Evolutionary conservation across 2,888 invertebrate genomes (phyloP), one percentile per base, ranked within the genome.

Genomic region (Chrysolina oricalcia): DNA sequence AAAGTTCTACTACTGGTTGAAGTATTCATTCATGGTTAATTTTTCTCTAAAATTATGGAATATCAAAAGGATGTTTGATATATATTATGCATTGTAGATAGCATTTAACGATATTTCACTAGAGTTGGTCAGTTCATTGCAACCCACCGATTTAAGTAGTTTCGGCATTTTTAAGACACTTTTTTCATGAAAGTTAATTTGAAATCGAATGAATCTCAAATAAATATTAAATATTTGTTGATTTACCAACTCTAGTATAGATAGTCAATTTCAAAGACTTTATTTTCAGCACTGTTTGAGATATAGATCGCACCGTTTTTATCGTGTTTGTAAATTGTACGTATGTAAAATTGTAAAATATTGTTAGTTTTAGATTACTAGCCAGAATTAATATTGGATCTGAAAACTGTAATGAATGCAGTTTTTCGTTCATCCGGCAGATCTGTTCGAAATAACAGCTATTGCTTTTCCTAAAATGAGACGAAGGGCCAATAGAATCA

Each of bases 31-130:
- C 53, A 13, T 27, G 69, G 56, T 73, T 69, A 50, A 73, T 73
- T 43, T 59, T 50, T 68, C 64, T 43, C 9, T 13, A 15, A 21
- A 68, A 15, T 19, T 53, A 2, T 59, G 15, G 35, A 53, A 56
- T 63, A 46, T 27, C 50, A 19, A 64, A 48, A 63, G 59, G 67
- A 70, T 75, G 65, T 68, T 40, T 53, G 68, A 40, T 17, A 40
- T 68, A 67, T 53, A 73, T 68, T 53, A 71, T 73, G 76, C 76
- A 76, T 73, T 76, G 73, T 76, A 76, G 76, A 73, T 76, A 73
- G 76, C 62, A 62, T 68, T 72, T 53, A 15, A 35, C 15, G 35
- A 67, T 66, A 48, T 53, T 53, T 53, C 10, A 53, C 50, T 68
- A 68, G 67, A 68, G 67, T 50, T 68, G 66, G 66, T 50, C n/a